Evolutionary conservation across 2,888 invertebrate genomes (phyloP).

Genomic region (Prenolepis imparis): DNA sequence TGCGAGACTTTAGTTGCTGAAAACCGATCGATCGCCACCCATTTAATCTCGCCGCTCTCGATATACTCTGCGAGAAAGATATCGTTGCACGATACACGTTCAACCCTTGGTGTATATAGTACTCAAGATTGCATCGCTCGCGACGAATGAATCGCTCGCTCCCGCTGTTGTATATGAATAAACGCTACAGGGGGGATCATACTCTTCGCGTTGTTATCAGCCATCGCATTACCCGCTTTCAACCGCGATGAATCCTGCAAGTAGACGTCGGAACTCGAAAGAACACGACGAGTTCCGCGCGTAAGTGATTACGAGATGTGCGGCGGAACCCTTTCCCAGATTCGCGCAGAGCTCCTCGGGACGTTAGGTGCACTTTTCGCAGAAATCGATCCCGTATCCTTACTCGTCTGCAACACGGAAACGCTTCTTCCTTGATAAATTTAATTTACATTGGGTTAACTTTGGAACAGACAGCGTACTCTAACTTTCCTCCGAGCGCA

Average conservation of each 20-base stretch:
- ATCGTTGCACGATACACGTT: neutral
- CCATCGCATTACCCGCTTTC: constrained; percentile 14
- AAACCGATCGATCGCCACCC: constrained; percentile 20
- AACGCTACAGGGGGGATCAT: constrained; percentile 18
- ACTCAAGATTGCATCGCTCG: constrained; percentile 10
- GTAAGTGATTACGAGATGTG: constrained; percentile 58
- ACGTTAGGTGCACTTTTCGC: constrained; percentile 54
- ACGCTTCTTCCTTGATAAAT: constrained; percentile 76
- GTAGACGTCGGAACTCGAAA: constrained; percentile 43
- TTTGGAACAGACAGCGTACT: constrained; percentile 49
- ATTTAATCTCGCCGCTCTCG: constrained; percentile 29
- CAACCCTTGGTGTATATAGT: neutral
- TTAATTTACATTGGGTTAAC: constrained; percentile 74
- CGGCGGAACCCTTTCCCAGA: constrained; percentile 53
- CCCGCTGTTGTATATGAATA: constrained; percentile 19
- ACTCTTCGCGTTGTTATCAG: constrained; percentile 38
- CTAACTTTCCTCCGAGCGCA: constrained; percentile 51
- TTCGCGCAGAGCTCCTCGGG: constrained; percentile 47
- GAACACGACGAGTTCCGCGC: constrained; percentile 48
- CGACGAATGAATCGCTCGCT: constrained; percentile 12
- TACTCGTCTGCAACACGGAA: constrained; percentile 69
- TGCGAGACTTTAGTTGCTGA: constrained; percentile 19
- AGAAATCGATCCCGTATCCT: constrained; percentile 63
- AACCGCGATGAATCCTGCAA: constrained; percentile 44
- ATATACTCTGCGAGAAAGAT: constrained; percentile 9